Base-by-base conservation (phyloP, 2,888 invertebrate species). In the Zelleria hepariella region DNA sequence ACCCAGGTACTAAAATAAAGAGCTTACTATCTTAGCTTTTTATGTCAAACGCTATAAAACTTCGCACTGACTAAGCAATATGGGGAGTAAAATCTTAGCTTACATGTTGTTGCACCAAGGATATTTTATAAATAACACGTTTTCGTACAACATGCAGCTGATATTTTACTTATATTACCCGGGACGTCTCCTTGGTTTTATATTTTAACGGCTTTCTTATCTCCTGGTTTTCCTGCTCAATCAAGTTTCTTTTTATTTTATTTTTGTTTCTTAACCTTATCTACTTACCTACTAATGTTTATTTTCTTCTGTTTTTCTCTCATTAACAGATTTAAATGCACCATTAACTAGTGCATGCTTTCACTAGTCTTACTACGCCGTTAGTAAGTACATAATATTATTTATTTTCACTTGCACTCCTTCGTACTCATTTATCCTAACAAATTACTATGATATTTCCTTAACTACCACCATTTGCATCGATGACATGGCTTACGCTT, bases 1-100 rank as follows among this genome's bases (percentile, higher is more conserved):
- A 58, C 92, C 93, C 58, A 92, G 94, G 92, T 92, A 90, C 82
- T 67, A 73, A 64, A 24, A 21, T 42, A 42, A 42, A 42, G 32
- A 15, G n/a, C 15, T 42, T 15, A 42, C 32, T 15, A 51, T 52
- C 54, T 32, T 18, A 55, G n/a, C 15, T 54, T 55, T 42, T 42
- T 5, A 48, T 58, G 24, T 60, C 10, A 51, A 51, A 51, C 23
- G 42, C 21, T 61, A 57, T 24, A 25, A 57, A 58, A 47, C 42
- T 59, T 48, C 54, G 51, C 52, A 54, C 3, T 20, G 21, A 52
- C 56, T 23, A 15, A 24, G 54, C 57, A 48, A n/a, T 60, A 27
- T 42, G 32, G 32, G 5, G 18, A 25, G 18, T 54, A 25, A 42
- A 42, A 15, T 42, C 32, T 42, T 42, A 4, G 32, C 15, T 42